These are phyloP conservation scores for Nomada ruficornis DNA, from an alignment of 2,888 invertebrate genomes.

Conservation along the genomic window DNA sequence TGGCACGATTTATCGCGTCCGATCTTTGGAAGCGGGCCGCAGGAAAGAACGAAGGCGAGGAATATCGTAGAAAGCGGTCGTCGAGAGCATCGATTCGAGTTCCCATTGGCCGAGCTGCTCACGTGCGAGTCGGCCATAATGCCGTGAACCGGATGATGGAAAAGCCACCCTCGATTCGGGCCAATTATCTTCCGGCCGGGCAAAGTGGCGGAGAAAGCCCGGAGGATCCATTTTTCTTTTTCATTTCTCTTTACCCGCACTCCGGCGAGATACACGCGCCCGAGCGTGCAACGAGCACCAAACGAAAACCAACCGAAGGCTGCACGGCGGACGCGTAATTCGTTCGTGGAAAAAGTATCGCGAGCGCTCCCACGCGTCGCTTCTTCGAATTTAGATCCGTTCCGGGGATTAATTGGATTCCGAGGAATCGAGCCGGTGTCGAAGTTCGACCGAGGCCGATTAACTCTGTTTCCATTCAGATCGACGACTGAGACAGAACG, in stretches of 20 bases:
- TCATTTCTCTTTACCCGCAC: slow-evolving; percentile 14
- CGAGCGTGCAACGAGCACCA: not conserved
- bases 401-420: slow-evolving; percentile 65
- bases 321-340: slow-evolving; percentile 49
- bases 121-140: slow-evolving; percentile 74
- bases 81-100: slow-evolving; percentile 52
- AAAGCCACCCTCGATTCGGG: slow-evolving; percentile 74
- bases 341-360: slow-evolving; percentile 56
- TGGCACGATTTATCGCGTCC: slow-evolving; percentile 44
- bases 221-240: slow-evolving; percentile 66
- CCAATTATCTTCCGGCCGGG: slow-evolving; percentile 74
- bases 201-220: slow-evolving; percentile 71
- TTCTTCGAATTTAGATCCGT: slow-evolving; percentile 65
- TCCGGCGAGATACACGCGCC: not conserved
- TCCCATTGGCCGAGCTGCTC: slow-evolving; percentile 64
- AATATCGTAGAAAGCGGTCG: slow-evolving; percentile 59
- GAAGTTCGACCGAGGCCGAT: slow-evolving; percentile 54
- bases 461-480: slow-evolving; percentile 44
- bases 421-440: slow-evolving; percentile 58
- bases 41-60: slow-evolving; percentile 53
- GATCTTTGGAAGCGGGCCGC: slow-evolving; percentile 39
- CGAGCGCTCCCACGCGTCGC: slow-evolving; percentile 57
- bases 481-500: slow-evolving; percentile 2
- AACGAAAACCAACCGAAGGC: not conserved
- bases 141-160: slow-evolving; percentile 73